phyloP scores from a whole-genome alignment of 2,113 vertebrate genomes.

The Varanus komodoensis region DNA sequence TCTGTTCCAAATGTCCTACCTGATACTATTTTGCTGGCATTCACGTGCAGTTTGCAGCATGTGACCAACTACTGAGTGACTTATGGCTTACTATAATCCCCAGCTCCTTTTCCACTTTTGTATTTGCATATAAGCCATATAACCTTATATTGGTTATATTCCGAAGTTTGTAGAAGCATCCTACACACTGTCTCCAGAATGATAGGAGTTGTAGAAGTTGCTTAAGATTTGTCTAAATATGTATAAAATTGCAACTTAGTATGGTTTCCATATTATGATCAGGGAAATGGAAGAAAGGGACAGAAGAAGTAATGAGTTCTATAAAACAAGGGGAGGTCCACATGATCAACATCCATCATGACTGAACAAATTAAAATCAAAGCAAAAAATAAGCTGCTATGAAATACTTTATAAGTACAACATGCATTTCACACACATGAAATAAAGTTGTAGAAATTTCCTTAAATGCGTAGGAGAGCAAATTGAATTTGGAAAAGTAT shows the following conservation, averaged over 20 bases:
- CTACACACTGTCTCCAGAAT: too few relatives aligned
- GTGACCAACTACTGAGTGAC: not conserved
- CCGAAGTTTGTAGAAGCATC: too few relatives aligned
- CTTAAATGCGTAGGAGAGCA: not conserved
- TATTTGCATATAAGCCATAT: not conserved
- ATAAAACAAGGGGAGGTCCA: not conserved
- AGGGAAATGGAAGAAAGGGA: not conserved
- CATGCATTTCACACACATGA: not conserved
- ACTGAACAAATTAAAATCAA: not conserved
- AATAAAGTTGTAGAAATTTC: too few relatives aligned
- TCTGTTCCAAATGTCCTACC: not conserved
- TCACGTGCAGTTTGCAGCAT: not conserved
- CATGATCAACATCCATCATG: not conserved
- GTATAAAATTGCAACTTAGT: not conserved
- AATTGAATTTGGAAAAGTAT: conserved; percentile 19
- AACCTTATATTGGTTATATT: too few relatives aligned
- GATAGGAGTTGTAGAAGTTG: too few relatives aligned
- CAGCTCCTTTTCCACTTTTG: not conserved
- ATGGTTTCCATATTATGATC: not conserved
- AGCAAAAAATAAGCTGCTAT: not conserved
- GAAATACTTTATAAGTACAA: not conserved
- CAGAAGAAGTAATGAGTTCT: not conserved
- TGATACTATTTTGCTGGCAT: not conserved
- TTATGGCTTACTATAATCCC: not conserved
- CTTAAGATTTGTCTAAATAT: too few relatives aligned